Percentiles rank a stretch among this genome's conserved stretches.
phyloP scores from a whole-genome alignment of 2,113 vertebrate species.

The Felis catus region DNA sequence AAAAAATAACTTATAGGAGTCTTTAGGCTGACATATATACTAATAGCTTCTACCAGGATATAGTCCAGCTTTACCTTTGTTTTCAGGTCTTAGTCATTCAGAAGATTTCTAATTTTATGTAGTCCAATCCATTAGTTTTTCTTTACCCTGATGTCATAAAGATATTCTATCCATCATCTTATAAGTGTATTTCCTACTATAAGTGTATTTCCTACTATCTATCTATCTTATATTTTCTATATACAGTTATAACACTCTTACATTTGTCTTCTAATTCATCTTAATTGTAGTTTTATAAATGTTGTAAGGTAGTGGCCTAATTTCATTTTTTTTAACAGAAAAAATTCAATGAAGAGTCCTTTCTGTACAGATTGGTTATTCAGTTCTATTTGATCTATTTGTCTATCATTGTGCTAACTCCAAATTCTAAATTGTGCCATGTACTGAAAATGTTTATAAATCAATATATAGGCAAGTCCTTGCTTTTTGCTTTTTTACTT shows the following conservation, averaged over 20 bases:
- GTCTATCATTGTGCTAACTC: neutral
- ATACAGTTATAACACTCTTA: neutral
- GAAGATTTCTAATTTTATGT: neutral
- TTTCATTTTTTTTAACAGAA: neutral
- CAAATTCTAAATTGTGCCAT: neutral
- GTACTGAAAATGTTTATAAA: neutral
- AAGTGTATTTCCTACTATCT: neutral
- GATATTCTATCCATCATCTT: neutral
- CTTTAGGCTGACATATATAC: neutral
- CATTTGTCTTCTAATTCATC: neutral
- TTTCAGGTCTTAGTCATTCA: neutral
- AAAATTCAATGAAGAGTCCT: neutral
- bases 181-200: too few relatives aligned
- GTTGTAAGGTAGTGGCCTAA: neutral
- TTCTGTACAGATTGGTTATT: neutral
- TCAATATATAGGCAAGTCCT: neutral
- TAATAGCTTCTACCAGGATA: neutral
- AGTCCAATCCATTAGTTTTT: neutral
- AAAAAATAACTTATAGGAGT: neutral
- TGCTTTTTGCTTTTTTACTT: neutral
- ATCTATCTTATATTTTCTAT: neutral
- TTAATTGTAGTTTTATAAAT: conserved; percentile 33
- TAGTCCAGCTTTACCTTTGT: neutral
- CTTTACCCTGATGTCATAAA: neutral
- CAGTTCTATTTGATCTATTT: neutral